These are phyloP conservation scores for Pseudomyrmex gracilis DNA, from an alignment of 1,140 invertebrate genomes.

Conservation along the genomic window DNA sequence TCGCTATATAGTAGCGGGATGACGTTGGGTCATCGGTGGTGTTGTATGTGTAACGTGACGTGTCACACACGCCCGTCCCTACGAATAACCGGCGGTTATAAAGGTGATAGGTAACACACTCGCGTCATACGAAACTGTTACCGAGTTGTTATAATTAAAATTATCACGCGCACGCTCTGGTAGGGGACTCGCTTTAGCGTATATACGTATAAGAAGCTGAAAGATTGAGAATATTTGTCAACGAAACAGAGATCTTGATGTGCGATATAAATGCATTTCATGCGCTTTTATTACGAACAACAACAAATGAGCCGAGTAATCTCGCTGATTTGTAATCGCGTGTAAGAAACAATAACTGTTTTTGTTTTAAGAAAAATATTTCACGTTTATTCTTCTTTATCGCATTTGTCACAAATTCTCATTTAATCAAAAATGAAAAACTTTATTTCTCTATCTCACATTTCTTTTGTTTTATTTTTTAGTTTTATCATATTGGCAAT, in stretches of 20 bases:
- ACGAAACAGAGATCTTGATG: background rate
- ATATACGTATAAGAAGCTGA: constrained; percentile 4
- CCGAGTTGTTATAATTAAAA: constrained; percentile 55
- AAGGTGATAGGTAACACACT: constrained; percentile 58
- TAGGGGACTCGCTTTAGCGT: background rate
- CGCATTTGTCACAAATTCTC: background rate
- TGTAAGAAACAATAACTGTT: background rate
- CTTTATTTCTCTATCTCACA: background rate
- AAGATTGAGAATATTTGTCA: constrained; percentile 22
- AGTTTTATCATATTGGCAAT: background rate
- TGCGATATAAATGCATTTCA: background rate
- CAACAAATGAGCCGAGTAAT: too few relatives aligned
- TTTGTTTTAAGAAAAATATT: constrained; percentile 2
- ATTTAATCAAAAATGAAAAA: background rate
- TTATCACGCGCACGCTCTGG: constrained; percentile 13
- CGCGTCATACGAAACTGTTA: constrained; percentile 62
- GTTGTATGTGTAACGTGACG: constrained; percentile 45
- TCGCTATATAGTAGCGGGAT: background rate
- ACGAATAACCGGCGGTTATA: constrained; percentile 34
- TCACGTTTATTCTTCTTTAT: background rate
- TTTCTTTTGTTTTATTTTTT: background rate
- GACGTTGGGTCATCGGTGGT: constrained; percentile 40
- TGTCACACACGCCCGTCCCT: constrained; percentile 30
- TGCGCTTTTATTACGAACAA: background rate
- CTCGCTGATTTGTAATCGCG: too few relatives aligned